Conservation (phyloP, 1,140 invertebrate genomes). For the Helicoverpa armigera region DNA sequence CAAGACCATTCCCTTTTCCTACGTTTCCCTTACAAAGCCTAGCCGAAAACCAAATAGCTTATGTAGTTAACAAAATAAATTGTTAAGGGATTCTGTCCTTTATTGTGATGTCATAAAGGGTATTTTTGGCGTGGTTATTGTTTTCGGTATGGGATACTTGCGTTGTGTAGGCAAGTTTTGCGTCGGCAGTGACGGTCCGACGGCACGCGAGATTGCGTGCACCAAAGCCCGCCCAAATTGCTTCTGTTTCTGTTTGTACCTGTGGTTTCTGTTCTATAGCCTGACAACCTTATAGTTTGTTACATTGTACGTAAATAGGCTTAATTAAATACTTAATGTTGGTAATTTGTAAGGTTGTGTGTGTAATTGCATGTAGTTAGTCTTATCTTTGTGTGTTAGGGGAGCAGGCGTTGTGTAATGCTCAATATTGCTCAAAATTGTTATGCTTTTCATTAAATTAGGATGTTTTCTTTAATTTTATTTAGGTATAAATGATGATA, state of each 20-base stretch:
- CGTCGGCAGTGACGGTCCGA: constrained; percentile 66
- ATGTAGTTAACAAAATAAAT: neutral
- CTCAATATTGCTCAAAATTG: neutral
- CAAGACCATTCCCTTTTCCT: constrained; percentile 58
- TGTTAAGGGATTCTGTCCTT: constrained; percentile 41
- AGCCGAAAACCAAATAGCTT: constrained; percentile 35
- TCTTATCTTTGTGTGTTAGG: constrained; percentile 35
- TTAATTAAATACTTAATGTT: constrained; percentile 38
- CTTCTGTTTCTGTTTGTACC: constrained; percentile 56
- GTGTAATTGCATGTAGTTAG: neutral
- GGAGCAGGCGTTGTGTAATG: neutral
- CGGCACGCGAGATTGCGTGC: constrained; percentile 80
- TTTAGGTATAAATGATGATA: too few species aligned
- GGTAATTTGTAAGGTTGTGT: constrained; percentile 14
- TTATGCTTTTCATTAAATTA: too few species aligned
- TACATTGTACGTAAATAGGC: constrained; percentile 54
- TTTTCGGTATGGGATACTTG: constrained; percentile 49
- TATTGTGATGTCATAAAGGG: constrained; percentile 46
- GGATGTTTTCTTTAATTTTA: too few species aligned
- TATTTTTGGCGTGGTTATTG: constrained; percentile 24
- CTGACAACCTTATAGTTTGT: constrained; percentile 42
- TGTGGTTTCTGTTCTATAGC: constrained; percentile 54
- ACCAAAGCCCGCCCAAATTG: constrained; percentile 59
- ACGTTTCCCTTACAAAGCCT: constrained; percentile 52
- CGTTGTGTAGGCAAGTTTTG: constrained; percentile 65